phyloP scores from a whole-genome alignment of 2,888 invertebrate genomes.

The Rhorus exstirpatorius region DNA sequence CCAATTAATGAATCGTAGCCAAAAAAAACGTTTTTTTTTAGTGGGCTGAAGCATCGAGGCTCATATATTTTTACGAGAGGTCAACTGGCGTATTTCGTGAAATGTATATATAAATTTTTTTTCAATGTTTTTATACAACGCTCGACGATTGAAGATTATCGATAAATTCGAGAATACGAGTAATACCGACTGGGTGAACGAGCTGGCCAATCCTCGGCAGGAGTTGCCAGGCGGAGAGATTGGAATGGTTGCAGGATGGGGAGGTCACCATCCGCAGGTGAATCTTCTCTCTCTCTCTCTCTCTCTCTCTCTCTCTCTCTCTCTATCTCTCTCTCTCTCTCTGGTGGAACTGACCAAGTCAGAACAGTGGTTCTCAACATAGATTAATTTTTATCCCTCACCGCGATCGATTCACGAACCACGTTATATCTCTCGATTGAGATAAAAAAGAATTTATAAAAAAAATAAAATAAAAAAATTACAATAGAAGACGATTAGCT shows the following conservation, averaged over 20 bases:
- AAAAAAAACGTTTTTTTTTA: no score
- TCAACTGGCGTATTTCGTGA: no score
- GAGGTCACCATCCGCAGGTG: conserved; percentile 76
- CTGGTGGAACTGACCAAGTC: conserved; percentile 17
- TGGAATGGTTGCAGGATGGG: conserved; percentile 67
- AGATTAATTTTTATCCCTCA: background rate
- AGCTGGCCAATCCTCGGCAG: conserved; percentile 42
- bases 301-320: background rate
- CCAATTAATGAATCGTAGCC: no score
- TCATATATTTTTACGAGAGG: no score
- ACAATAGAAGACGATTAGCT: no score
- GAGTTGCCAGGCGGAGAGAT: conserved; percentile 62
- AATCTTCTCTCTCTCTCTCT: conserved; percentile 53
- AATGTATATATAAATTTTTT: no score
- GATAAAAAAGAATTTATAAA: background rate
- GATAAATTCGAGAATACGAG: conserved; percentile 15
- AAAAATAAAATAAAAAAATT: conserved; percentile 8
- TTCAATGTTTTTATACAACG: background rate
- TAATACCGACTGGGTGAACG: conserved; percentile 4
- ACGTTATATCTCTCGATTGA: background rate
- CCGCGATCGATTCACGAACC: conserved; percentile 23
- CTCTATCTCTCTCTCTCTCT: conserved; percentile 1
- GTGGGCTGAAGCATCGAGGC: no score
- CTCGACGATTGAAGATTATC: conserved; percentile 9
- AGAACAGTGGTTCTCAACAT: conserved; percentile 36